Evolutionary conservation across 2,888 invertebrate species (phyloP).

Genomic region (Meandrusa payeni): DNA sequence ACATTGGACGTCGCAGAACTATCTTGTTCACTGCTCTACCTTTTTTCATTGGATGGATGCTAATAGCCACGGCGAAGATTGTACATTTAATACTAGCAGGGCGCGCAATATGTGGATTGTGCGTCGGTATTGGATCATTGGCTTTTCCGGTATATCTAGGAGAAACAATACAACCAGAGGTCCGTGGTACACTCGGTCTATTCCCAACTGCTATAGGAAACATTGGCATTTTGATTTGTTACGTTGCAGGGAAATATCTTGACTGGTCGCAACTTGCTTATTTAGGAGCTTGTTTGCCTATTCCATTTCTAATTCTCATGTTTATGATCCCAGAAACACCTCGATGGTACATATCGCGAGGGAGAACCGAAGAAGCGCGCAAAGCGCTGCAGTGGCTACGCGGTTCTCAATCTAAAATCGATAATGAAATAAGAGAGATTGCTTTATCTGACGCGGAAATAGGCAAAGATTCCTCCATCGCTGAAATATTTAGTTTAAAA

Average conservation of each 20-base stretch:
- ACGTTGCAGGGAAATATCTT: slow-evolving; percentile 88
- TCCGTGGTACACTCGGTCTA: slow-evolving; percentile 93
- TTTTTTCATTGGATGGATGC: slow-evolving; percentile 90
- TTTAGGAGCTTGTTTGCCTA: slow-evolving; percentile 86
- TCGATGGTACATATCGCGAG: slow-evolving; percentile 92
- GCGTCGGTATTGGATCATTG: slow-evolving; percentile 93
- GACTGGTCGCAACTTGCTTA: slow-evolving; percentile 92
- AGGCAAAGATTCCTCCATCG: slow-evolving; percentile 81
- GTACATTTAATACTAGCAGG: slow-evolving; percentile 88
- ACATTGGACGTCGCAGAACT: slow-evolving; percentile 91
- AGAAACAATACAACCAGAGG: slow-evolving; percentile 95
- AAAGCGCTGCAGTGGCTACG: slow-evolving; percentile 91
- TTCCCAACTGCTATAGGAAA: slow-evolving; percentile 94
- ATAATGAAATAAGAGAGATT: slow-evolving; percentile 88
- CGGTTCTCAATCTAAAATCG: slow-evolving; percentile 88
- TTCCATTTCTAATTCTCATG: slow-evolving; percentile 90
- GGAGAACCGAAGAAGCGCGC: slow-evolving; percentile 87
- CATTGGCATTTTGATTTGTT: slow-evolving; percentile 90
- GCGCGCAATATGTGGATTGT: slow-evolving; percentile 91
- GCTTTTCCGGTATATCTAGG: slow-evolving; percentile 95
- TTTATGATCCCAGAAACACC: slow-evolving; percentile 96
- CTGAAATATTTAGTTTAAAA: slow-evolving; percentile 85
- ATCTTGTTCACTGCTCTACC: slow-evolving; percentile 89
- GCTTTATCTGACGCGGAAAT: slow-evolving; percentile 85
- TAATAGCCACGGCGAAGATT: slow-evolving; percentile 88